Base-by-base conservation (phyloP, 2,797 vertebrate genomes). In the Setipinna tenuifilis region DNA sequence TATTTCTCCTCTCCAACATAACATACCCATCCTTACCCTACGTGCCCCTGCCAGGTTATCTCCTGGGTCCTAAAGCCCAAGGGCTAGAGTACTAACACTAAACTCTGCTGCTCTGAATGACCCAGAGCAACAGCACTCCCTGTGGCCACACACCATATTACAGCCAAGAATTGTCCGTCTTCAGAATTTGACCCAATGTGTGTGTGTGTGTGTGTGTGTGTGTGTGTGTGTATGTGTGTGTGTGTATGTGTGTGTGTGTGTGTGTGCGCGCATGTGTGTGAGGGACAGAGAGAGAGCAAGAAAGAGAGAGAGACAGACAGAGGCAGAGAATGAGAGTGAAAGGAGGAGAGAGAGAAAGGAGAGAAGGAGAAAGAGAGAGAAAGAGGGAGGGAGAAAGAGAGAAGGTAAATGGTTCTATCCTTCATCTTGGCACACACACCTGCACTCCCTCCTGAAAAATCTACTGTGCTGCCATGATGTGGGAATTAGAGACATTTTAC, bases 181-280 rank as follows among this genome's bases (percentile, higher is more conserved):
- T 9, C 6, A 75, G 68, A 4, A 11, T 59, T 19, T 59, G 58
- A 21, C 3, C 0, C 0, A 59, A 21, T 17, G n/a, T 62, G 21
- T 62, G 61, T 62, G 61, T 62, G 21, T 62, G 21, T 65, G 61
- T 62, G 61, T 62, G 62, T 65, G 62, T 65, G 62, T 65, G 62
- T 65, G 23, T 65, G 62, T 25, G 61, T 25, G 61, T 14, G 23
- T 62, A 9, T 62, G 61, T 62, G 61, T 62, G 21, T 62, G 21
- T 65, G 61, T 62, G 61, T 62, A 6, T 61, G n/a, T 62, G 21
- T 62, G 61, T 62, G 61, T 62, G 21, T 62, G 21, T 65, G 61
- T 62, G 61, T 62, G 62, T 65, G 62, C 25, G 62, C 25, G 62
- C 25, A 25, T 65, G 62, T 25, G 61, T 25, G 61, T 14, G 23